Base-by-base conservation (phyloP, 2,888 invertebrate species). In the Phymatocera aterrima region DNA sequence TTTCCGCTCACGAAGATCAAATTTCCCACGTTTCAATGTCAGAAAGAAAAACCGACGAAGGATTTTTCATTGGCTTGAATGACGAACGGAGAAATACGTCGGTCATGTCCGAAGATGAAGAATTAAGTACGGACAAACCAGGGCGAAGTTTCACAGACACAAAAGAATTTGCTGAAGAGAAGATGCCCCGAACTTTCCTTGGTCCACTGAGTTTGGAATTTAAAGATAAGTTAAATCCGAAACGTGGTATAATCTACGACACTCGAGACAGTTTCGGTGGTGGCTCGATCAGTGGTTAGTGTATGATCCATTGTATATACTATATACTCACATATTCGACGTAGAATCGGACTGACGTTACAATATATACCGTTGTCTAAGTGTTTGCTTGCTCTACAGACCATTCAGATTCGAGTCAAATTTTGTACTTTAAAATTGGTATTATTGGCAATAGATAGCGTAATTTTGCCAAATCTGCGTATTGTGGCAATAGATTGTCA, bases 151-250 rank as follows among this genome's bases (percentile, higher is more conserved):
- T 51, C 3, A 24, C 34, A 15, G 18, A n/a, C 21, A n/a, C 15
- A 24, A 43, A 34, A n/a, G 68, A 28, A 43, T 46, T 46, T n/a
- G 43, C 24, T n/a, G 51, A 51, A 37, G 86, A 85, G 12, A 88
- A 87, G 57, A 82, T 83, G 70, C 79, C 83, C 10, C 81, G 87
- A 37, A 84, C 83, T 0, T 74, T 81, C 65, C 43, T 79, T 37
- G 79, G 79, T 64, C 77, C 77, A 31, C 43, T n/a, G 51, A 80
- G 57, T 79, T 79, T n/a, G 81, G 72, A 78, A 31, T n/a, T 78
- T 64, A 78, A 74, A 83, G 83, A 83, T 82, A 78, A 83, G 83
- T 81, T 81, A 68, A 21, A 75, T 57, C 57, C 75, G 21, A 75
- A 75, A 75, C 75, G 75, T n/a, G 75, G 75, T 28, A 75, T 75